Base-by-base conservation (phyloP, 2,888 invertebrate genomes). In the Lasioglossum morio region DNA sequence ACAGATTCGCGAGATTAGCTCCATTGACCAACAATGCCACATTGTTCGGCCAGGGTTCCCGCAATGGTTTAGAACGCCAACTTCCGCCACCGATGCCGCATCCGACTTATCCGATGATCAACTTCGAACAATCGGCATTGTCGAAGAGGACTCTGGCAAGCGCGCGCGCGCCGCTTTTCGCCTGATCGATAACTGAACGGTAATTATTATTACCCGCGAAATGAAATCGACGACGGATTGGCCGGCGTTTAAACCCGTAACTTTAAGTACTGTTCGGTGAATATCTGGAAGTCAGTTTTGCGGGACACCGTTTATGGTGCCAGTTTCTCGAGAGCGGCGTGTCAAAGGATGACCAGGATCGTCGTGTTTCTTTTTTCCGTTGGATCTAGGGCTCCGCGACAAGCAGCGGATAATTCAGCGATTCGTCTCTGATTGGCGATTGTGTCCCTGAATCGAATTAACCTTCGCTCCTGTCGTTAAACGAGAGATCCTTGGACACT, bases 21-120 rank as follows among this genome's bases (percentile, higher is more conserved):
- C 75, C 85, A 88, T 92, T 88, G 92, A 90, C 88, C 90, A 90
- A 92, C 91, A 90, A 91, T 91, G 77, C 90, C 82, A 88, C 88
- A 84, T 87, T 90, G 88, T 90, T 78, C 77, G 79, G 72, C 43
- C 82, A 66, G 78, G 72, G 79, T 74, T 48, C 78, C 76, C 75
- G 73, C 72, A 79, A 82, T 84, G 89, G 80, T 81, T 86, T 81
- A 72, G 83, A 57, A 76, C 69, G 77, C 79, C 63, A 53, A 63
- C 30, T 77, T 77, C 72, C 76, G 72, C 27, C 16, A 30, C 19
- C 53, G 63, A 53, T 34, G 43, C 48, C 34, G 37, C 40, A 60
- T 69, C 60, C 79, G 76, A 74, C 86, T 77, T 77, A 69, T 63
- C 30, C 66, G 60, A 48, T 57, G 66, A 77, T 80, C 80, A 46